A percentile compares a stretch with the other conserved stretches of the same genome.
These are phyloP conservation scores for Helleia helle DNA, from an alignment of 2,888 invertebrate species.

Conservation along the genomic window DNA sequence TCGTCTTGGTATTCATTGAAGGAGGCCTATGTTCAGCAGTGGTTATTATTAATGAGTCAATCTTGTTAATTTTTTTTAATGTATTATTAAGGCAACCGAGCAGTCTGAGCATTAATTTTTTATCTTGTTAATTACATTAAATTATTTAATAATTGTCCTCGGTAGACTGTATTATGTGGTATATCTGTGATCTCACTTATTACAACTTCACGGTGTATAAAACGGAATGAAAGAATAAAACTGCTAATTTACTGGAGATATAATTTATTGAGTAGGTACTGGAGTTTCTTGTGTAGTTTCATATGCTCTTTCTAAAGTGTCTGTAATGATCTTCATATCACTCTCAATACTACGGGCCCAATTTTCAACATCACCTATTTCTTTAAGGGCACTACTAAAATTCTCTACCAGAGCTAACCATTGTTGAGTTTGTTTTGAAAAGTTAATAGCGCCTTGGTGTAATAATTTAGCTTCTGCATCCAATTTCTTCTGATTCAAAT, in stretches of 20 bases:
- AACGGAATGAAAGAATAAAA: no score
- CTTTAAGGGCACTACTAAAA: constrained; percentile 91
- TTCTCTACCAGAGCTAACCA: constrained; percentile 95
- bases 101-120: no score
- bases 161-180: no score
- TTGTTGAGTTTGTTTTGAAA: constrained; percentile 96
- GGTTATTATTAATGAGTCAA: no score
- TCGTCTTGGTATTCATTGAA: no score
- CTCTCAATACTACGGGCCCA: constrained; percentile 98
- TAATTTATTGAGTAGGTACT: constrained; percentile 30
- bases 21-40: no score
- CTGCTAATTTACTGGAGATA: not conserved
- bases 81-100: no score
- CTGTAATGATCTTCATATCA: constrained; percentile 94
- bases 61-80: no score
- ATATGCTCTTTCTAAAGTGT: constrained; percentile 94
- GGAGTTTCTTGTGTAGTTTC: constrained; percentile 76
- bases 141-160: no score
- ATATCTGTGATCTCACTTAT: no score
- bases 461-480: constrained; percentile 98
- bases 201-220: no score
- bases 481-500: constrained; percentile 96
- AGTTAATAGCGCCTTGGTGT: constrained; percentile 93
- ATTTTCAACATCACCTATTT: constrained; percentile 98
- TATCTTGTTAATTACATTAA: no score